Evolutionary conservation across 92 coral and sea anemone species (phyloP).

Genomic region (Bergia sp.): DNA sequence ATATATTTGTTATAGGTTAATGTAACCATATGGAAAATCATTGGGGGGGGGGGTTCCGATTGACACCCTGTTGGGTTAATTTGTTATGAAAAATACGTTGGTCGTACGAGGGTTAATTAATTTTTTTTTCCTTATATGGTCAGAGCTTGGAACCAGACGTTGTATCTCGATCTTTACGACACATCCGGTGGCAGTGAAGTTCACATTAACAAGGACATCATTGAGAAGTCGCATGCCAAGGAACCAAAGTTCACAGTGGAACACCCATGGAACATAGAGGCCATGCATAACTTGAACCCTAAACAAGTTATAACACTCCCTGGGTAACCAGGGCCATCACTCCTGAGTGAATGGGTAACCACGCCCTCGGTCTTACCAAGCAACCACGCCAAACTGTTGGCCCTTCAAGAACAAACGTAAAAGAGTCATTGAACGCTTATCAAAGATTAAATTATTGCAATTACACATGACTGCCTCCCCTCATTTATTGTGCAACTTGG

Average conservation of each 20-base stretch:
- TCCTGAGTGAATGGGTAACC: not conserved
- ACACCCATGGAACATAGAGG: slow-evolving; percentile 58
- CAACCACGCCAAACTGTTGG: not conserved
- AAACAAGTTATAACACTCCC: slow-evolving; percentile 51
- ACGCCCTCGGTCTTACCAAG: not conserved
- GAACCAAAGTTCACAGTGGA: slow-evolving; percentile 52
- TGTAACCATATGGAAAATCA: too few relatives aligned
- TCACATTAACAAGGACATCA: slow-evolving; percentile 78
- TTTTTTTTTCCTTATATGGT: not conserved
- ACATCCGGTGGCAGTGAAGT: slow-evolving; percentile 66
- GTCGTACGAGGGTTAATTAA: too few relatives aligned
- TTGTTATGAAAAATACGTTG: too few relatives aligned
- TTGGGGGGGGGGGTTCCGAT: too few relatives aligned
- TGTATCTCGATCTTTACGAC: slow-evolving; percentile 81
- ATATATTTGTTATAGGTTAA: too few relatives aligned
- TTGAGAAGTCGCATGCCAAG: slow-evolving; percentile 73
- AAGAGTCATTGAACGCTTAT: not conserved
- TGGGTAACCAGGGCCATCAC: slow-evolving; percentile 28
- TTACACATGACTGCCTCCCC: too few relatives aligned
- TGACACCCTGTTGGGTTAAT: too few relatives aligned
- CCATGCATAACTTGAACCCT: slow-evolving; percentile 22
- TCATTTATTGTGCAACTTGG: too few relatives aligned
- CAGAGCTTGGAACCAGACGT: slow-evolving; percentile 77
- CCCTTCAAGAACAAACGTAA: not conserved
- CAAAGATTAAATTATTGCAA: too few relatives aligned